These are phyloP conservation scores for Parasteatoda tepidariorum DNA, from an alignment of 1,140 invertebrate genomes.

Conservation along the genomic window DNA sequence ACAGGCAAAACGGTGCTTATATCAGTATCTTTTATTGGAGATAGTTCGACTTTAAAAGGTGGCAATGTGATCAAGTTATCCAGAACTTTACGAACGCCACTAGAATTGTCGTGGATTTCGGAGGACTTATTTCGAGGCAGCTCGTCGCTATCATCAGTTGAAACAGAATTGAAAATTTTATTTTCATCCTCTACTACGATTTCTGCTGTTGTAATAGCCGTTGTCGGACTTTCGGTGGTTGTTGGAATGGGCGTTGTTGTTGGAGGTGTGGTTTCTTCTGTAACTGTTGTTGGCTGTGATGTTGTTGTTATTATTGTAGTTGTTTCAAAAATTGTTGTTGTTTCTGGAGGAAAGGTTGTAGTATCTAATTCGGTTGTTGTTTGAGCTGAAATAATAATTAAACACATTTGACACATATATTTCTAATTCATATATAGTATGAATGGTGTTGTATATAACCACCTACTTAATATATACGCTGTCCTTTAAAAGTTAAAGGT, in stretches of 20 bases:
- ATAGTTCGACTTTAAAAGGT: conserved; percentile 30
- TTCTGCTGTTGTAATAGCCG: not conserved
- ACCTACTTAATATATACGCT: no score
- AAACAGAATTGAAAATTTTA: not conserved
- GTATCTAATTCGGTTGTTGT: not conserved
- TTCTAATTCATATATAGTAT: no score
- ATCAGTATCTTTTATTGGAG: not conserved
- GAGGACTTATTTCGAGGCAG: conserved; percentile 6
- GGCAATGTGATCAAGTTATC: conserved; percentile 15
- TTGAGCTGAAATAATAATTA: no score
- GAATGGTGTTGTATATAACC: no score
- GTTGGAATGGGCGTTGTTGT: not conserved
- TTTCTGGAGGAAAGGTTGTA: not conserved
- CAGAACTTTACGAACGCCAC: conserved; percentile 41
- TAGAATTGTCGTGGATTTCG: conserved; percentile 50
- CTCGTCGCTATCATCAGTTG: not conserved
- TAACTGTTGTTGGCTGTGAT: not conserved
- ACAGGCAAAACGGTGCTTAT: conserved; percentile 48
- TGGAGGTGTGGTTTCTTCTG: not conserved
- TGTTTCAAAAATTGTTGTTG: not conserved
- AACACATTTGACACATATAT: no score
- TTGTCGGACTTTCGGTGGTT: not conserved
- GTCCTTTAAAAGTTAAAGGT: no score
- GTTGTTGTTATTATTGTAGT: not conserved
- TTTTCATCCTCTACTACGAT: not conserved